A percentile compares a stretch with the other conserved stretches of the same genome.
Conservation (phyloP, 2,888 invertebrate genomes). For the Acleris holmiana region DNA sequence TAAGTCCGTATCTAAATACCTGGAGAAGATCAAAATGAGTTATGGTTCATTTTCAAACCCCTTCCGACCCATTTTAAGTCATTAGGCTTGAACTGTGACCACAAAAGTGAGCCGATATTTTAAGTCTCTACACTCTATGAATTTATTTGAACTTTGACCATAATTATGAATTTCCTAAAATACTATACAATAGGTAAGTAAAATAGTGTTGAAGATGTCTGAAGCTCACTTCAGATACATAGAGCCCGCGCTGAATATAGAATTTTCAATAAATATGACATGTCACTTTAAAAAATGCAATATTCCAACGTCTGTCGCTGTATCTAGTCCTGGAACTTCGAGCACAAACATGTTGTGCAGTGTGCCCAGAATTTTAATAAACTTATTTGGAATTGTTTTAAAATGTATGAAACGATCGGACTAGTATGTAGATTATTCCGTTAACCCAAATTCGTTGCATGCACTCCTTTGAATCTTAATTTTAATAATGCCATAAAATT, state of each 20-base stretch:
- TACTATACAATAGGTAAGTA: too few relatives aligned
- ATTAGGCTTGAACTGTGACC: too few relatives aligned
- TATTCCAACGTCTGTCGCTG: constrained; percentile 10
- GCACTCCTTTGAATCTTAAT: constrained; percentile 27
- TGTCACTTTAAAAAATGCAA: constrained; percentile 14
- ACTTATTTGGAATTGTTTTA: constrained; percentile 32
- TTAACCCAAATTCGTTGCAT: constrained; percentile 26
- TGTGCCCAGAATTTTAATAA: constrained; percentile 33
- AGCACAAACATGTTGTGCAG: constrained; percentile 29
- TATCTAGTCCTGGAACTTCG: constrained; percentile 23
- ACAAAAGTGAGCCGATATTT: too few relatives aligned
- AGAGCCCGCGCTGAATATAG: constrained; percentile 14
- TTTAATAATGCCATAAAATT: constrained; percentile 1
- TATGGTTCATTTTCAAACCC: too few relatives aligned
- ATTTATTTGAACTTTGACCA: too few relatives aligned
- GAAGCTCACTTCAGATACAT: constrained; percentile 9
- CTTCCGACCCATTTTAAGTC: too few relatives aligned
- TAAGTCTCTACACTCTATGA: too few relatives aligned
- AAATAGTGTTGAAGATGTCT: neutral
- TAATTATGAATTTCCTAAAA: too few relatives aligned
- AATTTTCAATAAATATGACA: constrained; percentile 29
- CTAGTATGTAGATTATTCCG: constrained; percentile 33
- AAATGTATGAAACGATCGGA: constrained; percentile 33
- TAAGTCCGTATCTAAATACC: too few relatives aligned
- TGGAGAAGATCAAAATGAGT: too few relatives aligned